Evolutionary conservation across 2,888 invertebrate species (phyloP), one percentile per base, ranked within the genome.

Genomic region (Sarcophaga subvicina): DNA sequence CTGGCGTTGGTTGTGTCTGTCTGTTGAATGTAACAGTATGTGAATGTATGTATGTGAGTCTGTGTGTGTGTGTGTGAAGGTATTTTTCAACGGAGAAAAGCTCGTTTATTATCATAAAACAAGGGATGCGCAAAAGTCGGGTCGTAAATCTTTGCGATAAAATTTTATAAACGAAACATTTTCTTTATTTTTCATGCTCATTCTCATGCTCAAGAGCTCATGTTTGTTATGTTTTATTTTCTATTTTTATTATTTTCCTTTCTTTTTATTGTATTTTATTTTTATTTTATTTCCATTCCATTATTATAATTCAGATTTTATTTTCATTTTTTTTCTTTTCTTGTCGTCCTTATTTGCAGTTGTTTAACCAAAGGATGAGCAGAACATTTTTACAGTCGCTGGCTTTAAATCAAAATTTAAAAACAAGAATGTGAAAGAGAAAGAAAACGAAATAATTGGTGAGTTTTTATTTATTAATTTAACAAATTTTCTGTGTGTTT

Each of bases 121-220:
- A 92, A 80, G 85, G 82, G 88, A 79, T 73, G 85, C 85, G 79
- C 72, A 87, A 84, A 93, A 93, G 93, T 93, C 93, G 92, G 93
- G 92, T 93, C 93, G 93, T 93, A 93, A 93, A 93, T 93, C 93
- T 93, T 93, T 90, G 89, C 93, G 93, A 93, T 93, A 93, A 93
- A 93, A 93, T 93, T 93, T 93, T 93, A 93, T 93, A 54, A 54
- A 93, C 93, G 93, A 93, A 93, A 93, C 93, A 93, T 92, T 93
- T 92, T 93, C 92, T 92, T 92, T 88, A 6, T 54, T 54, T 54
- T 4, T 54, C 37, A 37, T 37, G 37, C 37, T 37, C 37, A 37
- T 37, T 8, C 10, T 37, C 37, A 37, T 37, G 8, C 37, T 37
- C 37, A 37, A 17, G 12, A 17, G 12, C 17, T 89, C 89, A 90